phyloP scores from a whole-genome alignment of 2,113 vertebrate genomes.

The Psilopsiagon aymara region DNA sequence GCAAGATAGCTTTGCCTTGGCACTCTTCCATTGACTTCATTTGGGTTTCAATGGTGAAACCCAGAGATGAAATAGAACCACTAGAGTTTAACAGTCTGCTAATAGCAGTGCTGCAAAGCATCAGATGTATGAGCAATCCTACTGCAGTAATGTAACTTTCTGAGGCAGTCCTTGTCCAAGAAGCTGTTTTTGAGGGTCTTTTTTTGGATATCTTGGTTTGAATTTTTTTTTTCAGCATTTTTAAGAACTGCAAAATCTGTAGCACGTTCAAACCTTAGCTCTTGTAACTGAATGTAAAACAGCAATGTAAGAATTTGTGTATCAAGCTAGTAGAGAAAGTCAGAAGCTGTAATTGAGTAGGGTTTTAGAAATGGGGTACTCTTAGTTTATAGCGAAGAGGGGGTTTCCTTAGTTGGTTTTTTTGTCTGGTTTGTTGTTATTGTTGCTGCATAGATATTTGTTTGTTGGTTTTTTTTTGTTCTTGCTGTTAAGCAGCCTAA shows the following conservation, averaged over 20 bases:
- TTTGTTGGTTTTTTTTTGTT: background rate
- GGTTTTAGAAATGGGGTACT: background rate
- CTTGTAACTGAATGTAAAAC: background rate
- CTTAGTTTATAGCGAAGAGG: background rate
- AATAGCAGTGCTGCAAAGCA: background rate
- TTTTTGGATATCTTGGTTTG: background rate
- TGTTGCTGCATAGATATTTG: background rate
- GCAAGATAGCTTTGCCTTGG: background rate
- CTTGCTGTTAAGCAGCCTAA: background rate
- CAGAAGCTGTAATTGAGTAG: background rate
- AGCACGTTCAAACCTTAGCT: background rate
- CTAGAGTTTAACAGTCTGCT: background rate
- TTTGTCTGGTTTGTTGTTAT: background rate
- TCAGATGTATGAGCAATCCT: background rate
- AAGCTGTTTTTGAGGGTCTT: background rate
- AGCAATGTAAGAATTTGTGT: background rate
- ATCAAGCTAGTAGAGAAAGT: background rate
- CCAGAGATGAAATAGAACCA: background rate
- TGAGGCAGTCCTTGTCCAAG: background rate
- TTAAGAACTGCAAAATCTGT: background rate
- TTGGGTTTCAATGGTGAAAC: background rate
- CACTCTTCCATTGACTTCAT: background rate
- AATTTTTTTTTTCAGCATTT: background rate
- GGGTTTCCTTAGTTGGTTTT: background rate
- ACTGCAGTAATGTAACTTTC: background rate